Evolutionary conservation across 2,888 invertebrate species (phyloP).

Genomic region (Melieria picta): DNA sequence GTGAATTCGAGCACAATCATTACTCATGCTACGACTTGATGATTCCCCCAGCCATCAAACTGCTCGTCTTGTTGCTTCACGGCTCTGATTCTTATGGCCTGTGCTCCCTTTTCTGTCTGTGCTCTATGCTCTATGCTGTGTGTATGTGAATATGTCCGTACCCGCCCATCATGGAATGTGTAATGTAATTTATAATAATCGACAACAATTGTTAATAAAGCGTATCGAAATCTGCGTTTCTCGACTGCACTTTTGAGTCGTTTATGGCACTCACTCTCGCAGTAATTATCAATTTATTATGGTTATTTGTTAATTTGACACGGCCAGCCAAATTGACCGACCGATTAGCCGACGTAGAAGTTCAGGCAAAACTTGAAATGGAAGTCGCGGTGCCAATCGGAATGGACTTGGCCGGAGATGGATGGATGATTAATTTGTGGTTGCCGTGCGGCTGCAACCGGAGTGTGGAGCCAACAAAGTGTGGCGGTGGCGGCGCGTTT

Average conservation of each 20-base stretch:
- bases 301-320: slow-evolving; percentile 31
- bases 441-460: slow-evolving; percentile 1
- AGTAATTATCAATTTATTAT: slow-evolving; percentile 27
- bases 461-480: background rate
- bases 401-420: too few relatives aligned
- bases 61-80: too few relatives aligned
- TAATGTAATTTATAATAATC: slow-evolving; percentile 21
- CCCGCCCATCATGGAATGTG: too few relatives aligned
- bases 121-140: too few relatives aligned
- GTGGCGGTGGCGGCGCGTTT: background rate
- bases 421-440: slow-evolving; percentile 29
- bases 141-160: too few relatives aligned
- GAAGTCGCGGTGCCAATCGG: too few relatives aligned
- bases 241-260: background rate
- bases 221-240: slow-evolving; percentile 21
- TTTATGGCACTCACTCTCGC: slow-evolving; percentile 2
- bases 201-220: slow-evolving; percentile 26
- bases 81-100: too few relatives aligned
- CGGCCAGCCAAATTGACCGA: slow-evolving; percentile 2
- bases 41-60: too few relatives aligned
- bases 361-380: too few relatives aligned
- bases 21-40: too few relatives aligned
- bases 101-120: too few relatives aligned
- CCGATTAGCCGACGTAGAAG: background rate
- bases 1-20: too few relatives aligned